Evolutionary conservation across 2,797 vertebrate genomes (phyloP).

Genomic region (Prionace glauca): DNA sequence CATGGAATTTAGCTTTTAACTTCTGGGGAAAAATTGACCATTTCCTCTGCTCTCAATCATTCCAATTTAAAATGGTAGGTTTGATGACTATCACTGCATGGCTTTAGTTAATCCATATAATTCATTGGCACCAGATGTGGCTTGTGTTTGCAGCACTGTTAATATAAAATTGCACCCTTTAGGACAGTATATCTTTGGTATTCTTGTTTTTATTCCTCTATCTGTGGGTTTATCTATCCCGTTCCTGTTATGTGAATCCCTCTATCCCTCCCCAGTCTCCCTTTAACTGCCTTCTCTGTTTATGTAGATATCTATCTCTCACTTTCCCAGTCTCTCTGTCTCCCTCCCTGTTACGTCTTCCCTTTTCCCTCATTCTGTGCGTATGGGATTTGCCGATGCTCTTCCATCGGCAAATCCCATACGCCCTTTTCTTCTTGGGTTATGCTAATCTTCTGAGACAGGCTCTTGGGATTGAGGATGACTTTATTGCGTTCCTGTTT

Average conservation of each 20-base stretch:
- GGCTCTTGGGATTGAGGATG: not conserved
- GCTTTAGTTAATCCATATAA: not conserved
- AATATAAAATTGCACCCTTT: not conserved
- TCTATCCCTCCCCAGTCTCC: conserved; percentile 49
- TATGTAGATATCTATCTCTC: conserved; percentile 12
- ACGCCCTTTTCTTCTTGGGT: not conserved
- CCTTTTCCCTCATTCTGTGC: conserved; percentile 48
- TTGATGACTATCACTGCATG: not conserved
- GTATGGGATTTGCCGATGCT: not conserved
- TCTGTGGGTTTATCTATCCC: conserved; percentile 53
- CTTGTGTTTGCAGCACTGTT: not conserved
- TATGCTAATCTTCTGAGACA: not conserved
- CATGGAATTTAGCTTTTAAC: not conserved
- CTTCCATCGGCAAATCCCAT: no score
- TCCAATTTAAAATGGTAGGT: not conserved
- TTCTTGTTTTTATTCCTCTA: conserved; percentile 45
- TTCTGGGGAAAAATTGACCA: not conserved
- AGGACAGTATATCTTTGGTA: not conserved
- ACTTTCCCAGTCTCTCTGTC: conserved; percentile 38
- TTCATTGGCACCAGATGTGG: not conserved
- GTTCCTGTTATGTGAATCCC: conserved; percentile 41
- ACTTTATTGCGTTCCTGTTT: not conserved
- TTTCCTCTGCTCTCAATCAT: not conserved
- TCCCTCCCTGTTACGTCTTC: conserved; percentile 24
- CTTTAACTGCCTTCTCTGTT: not conserved